Conservation (phyloP, 2,888 invertebrate genomes). For the Apotomis turbidana region DNA sequence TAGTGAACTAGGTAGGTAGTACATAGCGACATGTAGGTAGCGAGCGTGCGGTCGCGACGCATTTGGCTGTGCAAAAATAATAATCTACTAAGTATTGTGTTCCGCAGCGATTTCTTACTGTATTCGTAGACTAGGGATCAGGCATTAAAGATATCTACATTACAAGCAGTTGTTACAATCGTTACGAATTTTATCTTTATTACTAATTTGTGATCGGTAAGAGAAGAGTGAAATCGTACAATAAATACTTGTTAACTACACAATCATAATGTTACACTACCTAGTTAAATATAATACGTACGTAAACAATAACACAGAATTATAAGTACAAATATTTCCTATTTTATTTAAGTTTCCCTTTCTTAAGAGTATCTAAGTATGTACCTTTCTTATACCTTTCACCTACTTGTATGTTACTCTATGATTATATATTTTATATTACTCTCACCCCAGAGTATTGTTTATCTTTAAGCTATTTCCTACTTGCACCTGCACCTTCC, state of each 20-base stretch:
- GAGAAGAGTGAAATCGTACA: slow-evolving; percentile 80
- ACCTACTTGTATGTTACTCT: slow-evolving; percentile 32
- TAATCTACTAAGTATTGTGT: slow-evolving; percentile 50
- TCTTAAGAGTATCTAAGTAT: slow-evolving; percentile 48
- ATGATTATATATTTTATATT: slow-evolving; percentile 24
- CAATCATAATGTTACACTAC: slow-evolving; percentile 74
- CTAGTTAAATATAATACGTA: slow-evolving; percentile 72
- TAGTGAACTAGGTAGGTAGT: slow-evolving; percentile 28
- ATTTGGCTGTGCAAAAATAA: slow-evolving; percentile 67
- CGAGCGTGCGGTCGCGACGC: slow-evolving; percentile 62
- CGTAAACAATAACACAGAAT: slow-evolving; percentile 67
- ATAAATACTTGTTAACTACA: slow-evolving; percentile 76
- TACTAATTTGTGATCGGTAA: slow-evolving; percentile 72
- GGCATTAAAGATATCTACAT: slow-evolving; percentile 47
- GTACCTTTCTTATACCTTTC: slow-evolving; percentile 38
- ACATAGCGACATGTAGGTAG: slow-evolving; percentile 45
- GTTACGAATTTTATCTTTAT: slow-evolving; percentile 65
- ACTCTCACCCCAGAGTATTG: slow-evolving; percentile 33
- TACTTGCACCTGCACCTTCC: slow-evolving; percentile 65
- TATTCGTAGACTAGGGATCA: slow-evolving; percentile 57
- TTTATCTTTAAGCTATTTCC: slow-evolving; percentile 39
- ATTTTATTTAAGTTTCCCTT: slow-evolving; percentile 76
- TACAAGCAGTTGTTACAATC: slow-evolving; percentile 63
- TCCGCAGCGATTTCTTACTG: slow-evolving; percentile 58
- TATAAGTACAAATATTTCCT: slow-evolving; percentile 52